phyloP scores from a whole-genome alignment of 1,140 invertebrate genomes.

The Sitophilus oryzae region DNA sequence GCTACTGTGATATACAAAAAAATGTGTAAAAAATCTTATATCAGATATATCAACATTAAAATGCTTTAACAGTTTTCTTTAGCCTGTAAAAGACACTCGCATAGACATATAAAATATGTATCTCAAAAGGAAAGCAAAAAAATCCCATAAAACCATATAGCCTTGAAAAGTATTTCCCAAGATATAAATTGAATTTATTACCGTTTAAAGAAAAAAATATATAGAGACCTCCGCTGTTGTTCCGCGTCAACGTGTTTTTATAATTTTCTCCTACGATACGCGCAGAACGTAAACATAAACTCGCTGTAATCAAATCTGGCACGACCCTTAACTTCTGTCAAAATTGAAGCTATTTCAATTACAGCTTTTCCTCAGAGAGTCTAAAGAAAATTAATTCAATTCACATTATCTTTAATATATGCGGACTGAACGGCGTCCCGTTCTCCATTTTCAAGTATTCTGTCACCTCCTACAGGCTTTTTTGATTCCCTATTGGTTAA shows the following conservation, averaged over 20 bases:
- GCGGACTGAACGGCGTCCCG: slow-evolving; percentile 15
- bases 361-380: slow-evolving; percentile 15
- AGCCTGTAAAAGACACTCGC: no score
- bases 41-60: no score
- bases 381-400: slow-evolving; percentile 26
- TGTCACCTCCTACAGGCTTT: slow-evolving; percentile 24
- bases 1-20: no score
- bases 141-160: no score
- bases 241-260: not conserved
- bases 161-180: no score
- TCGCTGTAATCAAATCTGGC: slow-evolving; percentile 12
- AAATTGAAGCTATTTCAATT: slow-evolving; percentile 23
- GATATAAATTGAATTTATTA: not conserved
- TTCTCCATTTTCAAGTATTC: slow-evolving; percentile 23
- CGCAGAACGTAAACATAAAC: slow-evolving; percentile 11
- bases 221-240: not conserved
- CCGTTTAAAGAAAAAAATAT: not conserved
- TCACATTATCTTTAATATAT: slow-evolving; percentile 26
- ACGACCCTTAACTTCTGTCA: slow-evolving; percentile 9
- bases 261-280: not conserved
- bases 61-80: no score
- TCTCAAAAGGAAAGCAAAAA: no score
- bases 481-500: slow-evolving; percentile 21
- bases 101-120: no score
- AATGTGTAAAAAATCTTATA: no score